Percentiles rank a stretch among this genome's conserved stretches.
phyloP scores from a whole-genome alignment of 2,888 invertebrate species.

The Morpho achilles region DNA sequence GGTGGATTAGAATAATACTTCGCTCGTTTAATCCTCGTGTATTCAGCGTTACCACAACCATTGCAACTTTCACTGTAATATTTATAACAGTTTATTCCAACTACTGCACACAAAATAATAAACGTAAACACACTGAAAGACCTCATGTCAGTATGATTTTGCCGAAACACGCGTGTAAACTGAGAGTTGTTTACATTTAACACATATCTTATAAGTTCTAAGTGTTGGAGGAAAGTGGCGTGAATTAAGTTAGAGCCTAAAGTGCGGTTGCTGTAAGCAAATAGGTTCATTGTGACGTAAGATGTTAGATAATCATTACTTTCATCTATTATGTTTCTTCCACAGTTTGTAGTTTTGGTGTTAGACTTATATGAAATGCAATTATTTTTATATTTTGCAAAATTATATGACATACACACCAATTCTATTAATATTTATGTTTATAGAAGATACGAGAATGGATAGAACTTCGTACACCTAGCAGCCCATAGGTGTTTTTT shows the following conservation, averaged over 20 bases:
- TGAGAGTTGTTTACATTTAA: slow-evolving; percentile 51
- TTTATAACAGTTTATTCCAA: slow-evolving; percentile 39
- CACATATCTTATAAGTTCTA: slow-evolving; percentile 56
- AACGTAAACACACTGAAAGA: slow-evolving; percentile 26
- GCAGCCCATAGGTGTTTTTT: too few species aligned
- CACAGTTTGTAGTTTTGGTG: background rate
- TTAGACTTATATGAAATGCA: too few species aligned
- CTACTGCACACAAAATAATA: slow-evolving; percentile 40
- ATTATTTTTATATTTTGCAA: too few species aligned
- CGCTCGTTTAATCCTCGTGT: slow-evolving; percentile 53
- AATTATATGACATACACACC: too few species aligned
- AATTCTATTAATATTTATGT: too few species aligned
- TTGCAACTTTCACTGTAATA: slow-evolving; percentile 27
- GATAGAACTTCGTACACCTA: too few species aligned
- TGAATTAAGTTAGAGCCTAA: slow-evolving; percentile 59
- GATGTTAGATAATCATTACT: slow-evolving; percentile 36
- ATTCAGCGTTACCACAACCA: slow-evolving; percentile 32
- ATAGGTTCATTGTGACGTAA: slow-evolving; percentile 14
- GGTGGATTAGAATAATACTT: slow-evolving; percentile 55
- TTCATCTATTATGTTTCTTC: slow-evolving; percentile 28
- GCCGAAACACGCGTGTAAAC: slow-evolving; percentile 42
- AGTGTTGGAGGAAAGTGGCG: slow-evolving; percentile 60
- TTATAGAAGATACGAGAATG: too few species aligned
- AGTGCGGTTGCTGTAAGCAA: slow-evolving; percentile 27
- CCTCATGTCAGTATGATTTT: slow-evolving; percentile 28